Percentiles rank a stretch among this genome's conserved stretches.
Evolutionary conservation across 2,888 invertebrate species (phyloP).

Genomic region (Rhamphomyia laevipes): DNA sequence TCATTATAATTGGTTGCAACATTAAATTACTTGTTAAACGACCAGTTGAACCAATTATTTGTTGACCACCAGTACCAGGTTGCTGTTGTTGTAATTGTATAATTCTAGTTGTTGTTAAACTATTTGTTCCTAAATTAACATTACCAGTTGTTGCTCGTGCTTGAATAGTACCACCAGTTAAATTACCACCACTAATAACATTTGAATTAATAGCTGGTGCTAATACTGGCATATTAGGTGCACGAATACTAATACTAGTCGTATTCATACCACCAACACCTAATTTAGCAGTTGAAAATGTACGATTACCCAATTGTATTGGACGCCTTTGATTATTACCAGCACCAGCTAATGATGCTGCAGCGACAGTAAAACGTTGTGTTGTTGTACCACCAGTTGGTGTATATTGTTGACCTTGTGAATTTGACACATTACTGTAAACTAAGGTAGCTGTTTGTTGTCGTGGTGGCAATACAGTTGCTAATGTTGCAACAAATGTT

Average conservation of each 20-base stretch:
- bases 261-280: slow-evolving; percentile 24
- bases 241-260: slow-evolving; percentile 35
- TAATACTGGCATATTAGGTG: slow-evolving; percentile 29
- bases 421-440: slow-evolving; percentile 30
- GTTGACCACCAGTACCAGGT: slow-evolving; percentile 27
- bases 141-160: slow-evolving; percentile 14
- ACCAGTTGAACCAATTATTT: slow-evolving; percentile 30
- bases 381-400: slow-evolving; percentile 12
- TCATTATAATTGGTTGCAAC: slow-evolving; percentile 36
- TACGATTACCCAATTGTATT: slow-evolving; percentile 29
- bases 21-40: slow-evolving; percentile 34
- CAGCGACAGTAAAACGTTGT: slow-evolving; percentile 32
- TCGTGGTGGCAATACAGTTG: slow-evolving; percentile 33
- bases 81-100: slow-evolving; percentile 35
- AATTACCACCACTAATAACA: slow-evolving; percentile 14
- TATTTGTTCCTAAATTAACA: slow-evolving; percentile 26
- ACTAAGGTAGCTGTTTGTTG: slow-evolving; percentile 35
- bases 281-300: slow-evolving; percentile 30
- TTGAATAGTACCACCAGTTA: slow-evolving; percentile 11
- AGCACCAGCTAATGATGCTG: slow-evolving; percentile 20
- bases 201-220: slow-evolving; percentile 21
- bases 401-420: slow-evolving; percentile 31
- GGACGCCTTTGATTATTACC: slow-evolving; percentile 28
- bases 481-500: slow-evolving; percentile 33
- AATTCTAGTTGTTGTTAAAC: slow-evolving; percentile 31